Evolutionary conservation across 92 coral and sea anemone species (phyloP).

Genomic region (Paragorgia papillata): DNA sequence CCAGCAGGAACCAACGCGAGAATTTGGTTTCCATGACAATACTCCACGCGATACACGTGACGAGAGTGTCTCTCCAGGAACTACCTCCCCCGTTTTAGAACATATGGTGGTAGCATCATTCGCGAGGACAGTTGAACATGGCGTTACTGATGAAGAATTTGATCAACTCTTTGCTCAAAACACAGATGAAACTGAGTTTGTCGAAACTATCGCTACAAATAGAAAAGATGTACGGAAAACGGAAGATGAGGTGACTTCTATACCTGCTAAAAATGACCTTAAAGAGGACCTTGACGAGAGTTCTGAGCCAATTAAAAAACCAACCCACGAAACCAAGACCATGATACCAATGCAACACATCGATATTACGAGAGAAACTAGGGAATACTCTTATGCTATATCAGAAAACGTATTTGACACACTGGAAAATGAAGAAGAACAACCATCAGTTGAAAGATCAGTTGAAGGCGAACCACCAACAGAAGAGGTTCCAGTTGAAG

Average conservation of each 20-base stretch:
- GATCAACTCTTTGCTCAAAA: not conserved
- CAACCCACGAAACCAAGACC: not conserved
- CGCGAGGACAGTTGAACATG: constrained; percentile 27
- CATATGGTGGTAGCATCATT: constrained; percentile 14
- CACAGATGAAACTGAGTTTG: not conserved
- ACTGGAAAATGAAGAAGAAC: not conserved
- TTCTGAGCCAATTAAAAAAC: not conserved
- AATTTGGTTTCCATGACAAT: not conserved
- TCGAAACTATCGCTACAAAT: not conserved
- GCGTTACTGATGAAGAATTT: constrained; percentile 9
- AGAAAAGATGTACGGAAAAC: not conserved
- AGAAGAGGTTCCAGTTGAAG: not conserved
- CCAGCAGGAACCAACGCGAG: not conserved
- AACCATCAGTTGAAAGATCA: not conserved
- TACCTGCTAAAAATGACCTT: not conserved
- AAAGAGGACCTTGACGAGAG: not conserved
- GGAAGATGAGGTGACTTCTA: not conserved
- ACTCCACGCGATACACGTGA: not conserved
- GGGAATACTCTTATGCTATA: constrained; percentile 7
- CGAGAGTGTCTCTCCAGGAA: not conserved
- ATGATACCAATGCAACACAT: constrained; percentile 2
- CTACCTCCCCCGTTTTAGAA: constrained; percentile 25
- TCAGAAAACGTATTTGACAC: not conserved
- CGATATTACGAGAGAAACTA: constrained; percentile 11
- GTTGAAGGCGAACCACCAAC: not conserved